A percentile compares a stretch with the other conserved stretches of the same genome.
phyloP scores from a whole-genome alignment of 2,113 vertebrate genomes.

The Sapajus apella region DNA sequence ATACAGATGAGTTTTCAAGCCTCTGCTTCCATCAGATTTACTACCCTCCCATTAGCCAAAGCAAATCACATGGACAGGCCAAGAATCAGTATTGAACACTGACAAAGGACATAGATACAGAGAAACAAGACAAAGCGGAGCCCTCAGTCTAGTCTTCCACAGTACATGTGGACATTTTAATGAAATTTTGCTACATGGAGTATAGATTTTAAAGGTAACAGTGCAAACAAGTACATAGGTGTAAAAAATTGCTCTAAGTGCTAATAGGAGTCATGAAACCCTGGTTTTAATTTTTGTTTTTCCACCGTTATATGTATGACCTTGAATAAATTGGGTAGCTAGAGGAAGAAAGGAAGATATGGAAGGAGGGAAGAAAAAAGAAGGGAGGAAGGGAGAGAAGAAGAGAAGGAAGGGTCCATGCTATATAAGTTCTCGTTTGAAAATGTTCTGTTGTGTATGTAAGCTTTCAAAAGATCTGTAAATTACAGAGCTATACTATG shows the following conservation, averaged over 20 bases:
- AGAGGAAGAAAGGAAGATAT: background rate
- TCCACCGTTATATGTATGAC: background rate
- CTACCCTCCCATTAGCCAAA: background rate
- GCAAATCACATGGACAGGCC: accelerated
- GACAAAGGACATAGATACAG: accelerated
- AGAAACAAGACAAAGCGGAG: accelerated
- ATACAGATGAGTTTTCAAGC: background rate
- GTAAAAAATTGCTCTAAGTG: background rate
- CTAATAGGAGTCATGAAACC: background rate
- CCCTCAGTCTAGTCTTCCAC: background rate
- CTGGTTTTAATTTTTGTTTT: background rate
- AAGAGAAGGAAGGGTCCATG: background rate
- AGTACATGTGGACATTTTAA: accelerated
- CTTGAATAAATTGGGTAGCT: background rate
- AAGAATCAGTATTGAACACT: no score
- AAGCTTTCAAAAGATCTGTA: background rate
- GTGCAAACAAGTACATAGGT: accelerated
- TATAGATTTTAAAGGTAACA: background rate
- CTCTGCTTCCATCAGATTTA: accelerated
- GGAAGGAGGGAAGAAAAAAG: accelerated
- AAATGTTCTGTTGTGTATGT: background rate
- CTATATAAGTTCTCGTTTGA: background rate
- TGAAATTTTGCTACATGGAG: accelerated
- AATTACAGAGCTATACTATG: no score
- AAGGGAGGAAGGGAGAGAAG: no score